phyloP scores from a whole-genome alignment of 2,888 invertebrate genomes.

The Drosophila fungiperda region DNA sequence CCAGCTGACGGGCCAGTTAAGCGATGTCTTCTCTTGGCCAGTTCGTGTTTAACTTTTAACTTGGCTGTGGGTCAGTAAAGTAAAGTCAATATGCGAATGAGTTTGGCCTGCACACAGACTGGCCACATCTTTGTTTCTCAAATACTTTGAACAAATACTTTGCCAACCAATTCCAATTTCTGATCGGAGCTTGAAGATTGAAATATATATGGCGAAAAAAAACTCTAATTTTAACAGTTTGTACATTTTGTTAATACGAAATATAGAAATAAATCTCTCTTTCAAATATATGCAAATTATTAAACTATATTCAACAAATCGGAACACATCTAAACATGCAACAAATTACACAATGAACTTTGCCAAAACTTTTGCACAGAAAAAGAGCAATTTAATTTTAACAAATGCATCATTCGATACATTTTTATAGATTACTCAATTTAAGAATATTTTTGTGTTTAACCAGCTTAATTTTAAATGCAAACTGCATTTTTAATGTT shows the following conservation, averaged over 20 bases:
- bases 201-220: neutral
- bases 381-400: neutral
- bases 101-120: constrained; percentile 10
- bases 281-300: neutral
- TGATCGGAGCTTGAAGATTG: neutral
- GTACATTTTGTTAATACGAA: too few relatives aligned
- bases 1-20: constrained; percentile 41
- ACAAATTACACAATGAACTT: neutral
- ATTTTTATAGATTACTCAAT: neutral
- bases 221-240: too few relatives aligned
- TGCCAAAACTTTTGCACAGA: too few relatives aligned
- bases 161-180: neutral
- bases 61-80: constrained; percentile 58
- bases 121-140: neutral
- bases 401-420: neutral
- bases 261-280: neutral
- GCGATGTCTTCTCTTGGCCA: constrained; percentile 1
- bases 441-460: too few relatives aligned
- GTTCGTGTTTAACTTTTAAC: constrained; percentile 16
- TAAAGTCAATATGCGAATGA: constrained; percentile 33
- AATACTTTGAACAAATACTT: neutral
- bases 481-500: neutral
- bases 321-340: neutral
- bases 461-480: neutral
- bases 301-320: neutral